phyloP scores from a whole-genome alignment of 2,888 invertebrate species.

The Drosophila buzzatii region DNA sequence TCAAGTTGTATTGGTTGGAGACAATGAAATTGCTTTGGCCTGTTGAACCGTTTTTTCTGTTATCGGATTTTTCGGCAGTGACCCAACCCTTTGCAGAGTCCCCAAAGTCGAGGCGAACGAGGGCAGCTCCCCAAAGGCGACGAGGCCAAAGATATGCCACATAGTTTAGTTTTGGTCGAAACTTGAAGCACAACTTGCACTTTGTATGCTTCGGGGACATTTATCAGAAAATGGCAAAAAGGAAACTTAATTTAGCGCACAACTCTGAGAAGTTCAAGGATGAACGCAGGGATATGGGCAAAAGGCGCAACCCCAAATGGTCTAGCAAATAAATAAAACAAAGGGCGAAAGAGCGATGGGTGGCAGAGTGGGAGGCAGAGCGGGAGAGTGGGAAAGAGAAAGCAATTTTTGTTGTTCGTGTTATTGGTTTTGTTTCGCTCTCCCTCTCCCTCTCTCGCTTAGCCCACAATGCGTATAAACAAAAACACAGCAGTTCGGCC shows the following conservation, averaged over 20 bases:
- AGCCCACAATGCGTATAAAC: too few relatives aligned
- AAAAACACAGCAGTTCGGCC: constrained; percentile 25
- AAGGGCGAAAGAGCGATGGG: background rate
- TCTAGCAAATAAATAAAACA: constrained; percentile 76
- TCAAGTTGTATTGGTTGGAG: background rate
- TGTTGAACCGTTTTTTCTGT: background rate
- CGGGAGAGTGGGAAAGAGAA: background rate
- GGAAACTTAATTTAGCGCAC: constrained; percentile 78
- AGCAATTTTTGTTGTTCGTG: constrained; percentile 18
- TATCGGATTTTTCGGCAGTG: constrained; percentile 28
- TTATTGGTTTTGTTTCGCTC: background rate
- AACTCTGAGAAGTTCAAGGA: constrained; percentile 75
- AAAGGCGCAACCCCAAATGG: constrained; percentile 62
- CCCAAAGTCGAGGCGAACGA: constrained; percentile 49
- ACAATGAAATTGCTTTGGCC: constrained; percentile 8
- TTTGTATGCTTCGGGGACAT: constrained; percentile 79
- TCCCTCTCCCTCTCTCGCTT: background rate
- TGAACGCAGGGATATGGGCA: constrained; percentile 64
- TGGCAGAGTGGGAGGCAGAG: background rate
- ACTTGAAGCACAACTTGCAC: constrained; percentile 80
- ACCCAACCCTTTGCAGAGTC: constrained; percentile 56
- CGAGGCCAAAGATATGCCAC: constrained; percentile 69
- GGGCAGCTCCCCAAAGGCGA: constrained; percentile 34
- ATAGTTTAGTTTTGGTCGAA: constrained; percentile 70
- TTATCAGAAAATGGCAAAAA: constrained; percentile 71